Evolutionary conservation across 2,888 invertebrate species (phyloP).

Genomic region (Subacronicta megacephala): DNA sequence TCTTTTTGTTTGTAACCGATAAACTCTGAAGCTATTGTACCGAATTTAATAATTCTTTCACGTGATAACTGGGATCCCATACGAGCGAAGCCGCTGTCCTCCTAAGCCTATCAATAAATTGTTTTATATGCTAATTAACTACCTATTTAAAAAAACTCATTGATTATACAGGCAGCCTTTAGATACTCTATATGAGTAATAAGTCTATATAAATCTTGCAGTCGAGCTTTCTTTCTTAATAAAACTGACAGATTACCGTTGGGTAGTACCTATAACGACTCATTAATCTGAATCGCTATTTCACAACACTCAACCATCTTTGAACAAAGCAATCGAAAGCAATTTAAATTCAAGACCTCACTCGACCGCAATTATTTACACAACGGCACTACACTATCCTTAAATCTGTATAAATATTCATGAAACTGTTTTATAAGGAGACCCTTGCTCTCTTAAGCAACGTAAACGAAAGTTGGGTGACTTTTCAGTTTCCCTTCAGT

Average conservation of each 20-base stretch:
- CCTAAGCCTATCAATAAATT: too few species aligned
- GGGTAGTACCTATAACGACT: slow-evolving; percentile 15
- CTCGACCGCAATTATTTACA: slow-evolving; percentile 74
- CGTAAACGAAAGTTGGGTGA: slow-evolving; percentile 73
- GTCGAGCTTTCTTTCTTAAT: slow-evolving; percentile 17
- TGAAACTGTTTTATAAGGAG: slow-evolving; percentile 76
- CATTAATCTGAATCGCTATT: slow-evolving; percentile 43
- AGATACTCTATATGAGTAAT: slow-evolving; percentile 36
- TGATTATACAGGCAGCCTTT: too few species aligned
- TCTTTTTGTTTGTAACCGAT: too few species aligned
- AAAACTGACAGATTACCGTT: slow-evolving; percentile 1
- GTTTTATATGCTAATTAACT: too few species aligned
- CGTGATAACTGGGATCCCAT: too few species aligned
- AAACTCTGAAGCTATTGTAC: too few species aligned
- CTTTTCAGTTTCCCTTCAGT: slow-evolving; percentile 57
- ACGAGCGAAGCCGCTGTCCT: too few species aligned
- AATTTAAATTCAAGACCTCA: slow-evolving; percentile 72
- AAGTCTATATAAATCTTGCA: slow-evolving; percentile 47
- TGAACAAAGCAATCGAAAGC: slow-evolving; percentile 62
- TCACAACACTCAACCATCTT: slow-evolving; percentile 54
- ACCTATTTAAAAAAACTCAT: too few species aligned
- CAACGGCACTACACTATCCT: slow-evolving; percentile 76
- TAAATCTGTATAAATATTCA: slow-evolving; percentile 83
- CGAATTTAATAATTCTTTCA: too few species aligned
- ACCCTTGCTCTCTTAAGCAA: slow-evolving; percentile 72